Evolutionary conservation across 2,888 invertebrate genomes (phyloP).

Genomic region (Himalopsyche tibetana): DNA sequence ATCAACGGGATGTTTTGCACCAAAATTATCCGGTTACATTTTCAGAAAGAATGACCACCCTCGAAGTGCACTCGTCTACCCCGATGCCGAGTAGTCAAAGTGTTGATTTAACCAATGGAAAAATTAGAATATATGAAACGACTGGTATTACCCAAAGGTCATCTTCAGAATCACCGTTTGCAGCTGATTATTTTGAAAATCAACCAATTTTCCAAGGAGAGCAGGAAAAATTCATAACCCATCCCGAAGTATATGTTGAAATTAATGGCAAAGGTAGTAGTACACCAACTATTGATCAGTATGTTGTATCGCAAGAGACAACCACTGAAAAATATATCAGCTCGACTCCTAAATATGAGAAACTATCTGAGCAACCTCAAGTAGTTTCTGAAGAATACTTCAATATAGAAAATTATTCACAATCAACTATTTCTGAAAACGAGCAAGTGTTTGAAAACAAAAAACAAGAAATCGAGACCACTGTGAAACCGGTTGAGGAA

Average conservation of each 20-base stretch:
- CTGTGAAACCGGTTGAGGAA: conserved; percentile 69
- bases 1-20: conserved; percentile 80
- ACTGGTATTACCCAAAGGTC: conserved; percentile 54
- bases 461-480: conserved; percentile 66
- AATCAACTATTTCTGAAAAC: conserved; percentile 46
- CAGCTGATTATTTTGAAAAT: conserved; percentile 58
- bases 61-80: conserved; percentile 66
- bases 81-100: conserved; percentile 68
- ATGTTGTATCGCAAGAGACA: conserved; percentile 45
- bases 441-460: conserved; percentile 41
- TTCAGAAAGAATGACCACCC: conserved; percentile 74
- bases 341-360: conserved; percentile 56
- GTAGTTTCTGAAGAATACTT: conserved; percentile 43
- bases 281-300: conserved; percentile 47
- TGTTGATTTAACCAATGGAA: conserved; percentile 54
- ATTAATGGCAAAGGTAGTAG: conserved; percentile 55
- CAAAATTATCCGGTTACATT: conserved; percentile 81
- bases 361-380: conserved; percentile 46
- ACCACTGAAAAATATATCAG: conserved; percentile 53
- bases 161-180: conserved; percentile 53
- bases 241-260: conserved; percentile 62
- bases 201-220: conserved; percentile 64
- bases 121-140: conserved; percentile 64
- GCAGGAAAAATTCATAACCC: conserved; percentile 62
- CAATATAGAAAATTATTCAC: conserved; percentile 38